These are phyloP conservation scores for Prunella strophiata DNA, from an alignment of 2,797 vertebrate species.

Conservation along the genomic window DNA sequence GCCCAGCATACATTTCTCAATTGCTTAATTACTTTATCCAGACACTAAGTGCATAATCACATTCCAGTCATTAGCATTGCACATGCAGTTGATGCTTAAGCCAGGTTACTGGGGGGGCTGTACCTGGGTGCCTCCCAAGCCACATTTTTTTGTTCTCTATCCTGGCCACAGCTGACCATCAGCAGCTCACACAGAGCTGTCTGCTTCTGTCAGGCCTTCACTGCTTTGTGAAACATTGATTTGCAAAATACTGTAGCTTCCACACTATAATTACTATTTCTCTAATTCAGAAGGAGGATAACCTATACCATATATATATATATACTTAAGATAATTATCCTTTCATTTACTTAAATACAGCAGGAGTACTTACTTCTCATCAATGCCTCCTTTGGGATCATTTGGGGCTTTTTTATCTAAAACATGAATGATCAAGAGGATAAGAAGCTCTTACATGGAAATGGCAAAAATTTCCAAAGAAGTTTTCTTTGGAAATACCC, in stretches of 20 bases:
- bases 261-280: not conserved
- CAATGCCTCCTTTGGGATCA: not conserved
- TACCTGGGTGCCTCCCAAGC: not conserved
- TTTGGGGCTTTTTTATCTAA: not conserved
- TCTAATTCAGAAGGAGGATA: not conserved
- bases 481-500: not conserved
- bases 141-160: not conserved
- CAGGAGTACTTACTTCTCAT: not conserved
- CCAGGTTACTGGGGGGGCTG: not conserved
- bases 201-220: not conserved
- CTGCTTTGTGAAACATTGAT: not conserved
- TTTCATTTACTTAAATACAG: slow-evolving; percentile 11
- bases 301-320: not conserved
- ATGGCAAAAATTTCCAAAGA: not conserved
- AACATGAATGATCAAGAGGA: not conserved
- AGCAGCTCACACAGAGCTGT: not conserved
- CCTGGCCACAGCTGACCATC: not conserved
- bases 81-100: not conserved
- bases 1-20: slow-evolving; percentile 25
- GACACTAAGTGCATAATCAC: slow-evolving; percentile 23
- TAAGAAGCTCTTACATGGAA: not conserved
- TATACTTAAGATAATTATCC: not conserved
- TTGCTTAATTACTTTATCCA: slow-evolving; percentile 18
- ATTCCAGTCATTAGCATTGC: not conserved
- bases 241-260: not conserved